Evolutionary conservation across 2,113 vertebrate species (phyloP).

Genomic region (Spea bombifrons): DNA sequence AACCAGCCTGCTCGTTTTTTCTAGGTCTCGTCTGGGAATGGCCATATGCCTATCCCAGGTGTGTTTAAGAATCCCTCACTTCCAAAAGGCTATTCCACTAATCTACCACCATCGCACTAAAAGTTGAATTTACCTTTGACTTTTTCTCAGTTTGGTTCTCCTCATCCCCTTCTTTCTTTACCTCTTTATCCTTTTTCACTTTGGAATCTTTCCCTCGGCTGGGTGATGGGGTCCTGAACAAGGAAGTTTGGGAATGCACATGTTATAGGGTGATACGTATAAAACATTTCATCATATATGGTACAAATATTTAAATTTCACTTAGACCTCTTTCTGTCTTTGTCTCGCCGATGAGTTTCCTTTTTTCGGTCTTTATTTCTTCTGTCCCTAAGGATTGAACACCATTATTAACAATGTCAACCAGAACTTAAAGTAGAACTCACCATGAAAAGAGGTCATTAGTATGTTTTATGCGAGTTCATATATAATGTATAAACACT

Average conservation of each 20-base stretch:
- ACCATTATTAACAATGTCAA: background rate
- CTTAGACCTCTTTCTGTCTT: conserved; percentile 83
- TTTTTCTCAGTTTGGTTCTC: conserved; percentile 84
- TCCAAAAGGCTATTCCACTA: no score
- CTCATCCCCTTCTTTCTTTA: conserved; percentile 75
- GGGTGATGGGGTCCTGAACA: conserved; percentile 75
- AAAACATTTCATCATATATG: background rate
- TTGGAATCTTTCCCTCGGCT: conserved; percentile 78
- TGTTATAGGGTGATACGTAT: background rate
- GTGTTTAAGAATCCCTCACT: no score
- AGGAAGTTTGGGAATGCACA: conserved; percentile 14
- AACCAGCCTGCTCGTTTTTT: no score
- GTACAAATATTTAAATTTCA: conserved; percentile 19
- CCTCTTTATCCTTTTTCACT: conserved; percentile 80
- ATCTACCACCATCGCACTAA: background rate
- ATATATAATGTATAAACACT: background rate
- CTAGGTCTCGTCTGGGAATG: no score
- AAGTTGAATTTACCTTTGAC: conserved; percentile 70
- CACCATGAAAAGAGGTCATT: no score
- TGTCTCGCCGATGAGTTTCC: conserved; percentile 80
- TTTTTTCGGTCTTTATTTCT: conserved; percentile 86
- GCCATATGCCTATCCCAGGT: no score
- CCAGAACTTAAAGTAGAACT: background rate
- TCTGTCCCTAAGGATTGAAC: conserved; percentile 72
- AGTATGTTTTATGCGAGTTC: no score